Evolutionary conservation across 2,113 vertebrate genomes (phyloP), one percentile per base, ranked within the genome.

Genomic region (Dromiciops gliroides): DNA sequence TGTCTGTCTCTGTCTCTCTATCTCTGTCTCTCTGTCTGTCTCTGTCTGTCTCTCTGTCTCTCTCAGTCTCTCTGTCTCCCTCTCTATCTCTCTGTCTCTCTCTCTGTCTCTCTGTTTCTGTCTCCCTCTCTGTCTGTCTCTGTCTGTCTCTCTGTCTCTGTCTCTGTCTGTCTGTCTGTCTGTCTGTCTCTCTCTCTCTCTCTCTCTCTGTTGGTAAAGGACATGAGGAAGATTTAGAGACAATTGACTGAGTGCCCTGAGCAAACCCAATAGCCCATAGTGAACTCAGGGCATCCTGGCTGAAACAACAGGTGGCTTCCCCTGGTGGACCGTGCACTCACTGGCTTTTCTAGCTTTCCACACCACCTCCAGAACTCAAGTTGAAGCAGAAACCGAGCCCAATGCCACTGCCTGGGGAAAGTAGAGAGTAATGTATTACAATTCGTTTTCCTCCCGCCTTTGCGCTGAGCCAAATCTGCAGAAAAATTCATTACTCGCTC

Each of bases 391-490:
- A 90, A 48, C 60, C 95, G 89, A 94, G 92, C 94, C 94, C 89
- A 95, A 96, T 89, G 93, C 92, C 93, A 92, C 92, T 52, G 90
- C 91, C 47, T 94, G 89, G 90, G 93, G 92, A 94, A 96, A 96
- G 14, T 3, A 0, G 23, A 95, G 91, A 89, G 95, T 88, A 95
- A 96, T 96, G 93, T 97, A 92, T 47, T 95, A 50, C 67, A 83
- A 51, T 12, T 90, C 90, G 92, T 28, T 48, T 37, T 0, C 19
- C 8, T 19, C 48, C 49, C 51, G 2, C 22, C 37, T 95, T 96
- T 95, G 93, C 93, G 93, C 97, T 92, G 97, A 98, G 97, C 97
- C 97, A 98, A 97, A 98, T 98, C 97, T 97, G 97, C 97, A 94
- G 96, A 97, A 98, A 98, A 97, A 89, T 51, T 95, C 56, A 60